Evolutionary conservation across 2,888 invertebrate species (phyloP).

Genomic region (Drosophila birchii): DNA sequence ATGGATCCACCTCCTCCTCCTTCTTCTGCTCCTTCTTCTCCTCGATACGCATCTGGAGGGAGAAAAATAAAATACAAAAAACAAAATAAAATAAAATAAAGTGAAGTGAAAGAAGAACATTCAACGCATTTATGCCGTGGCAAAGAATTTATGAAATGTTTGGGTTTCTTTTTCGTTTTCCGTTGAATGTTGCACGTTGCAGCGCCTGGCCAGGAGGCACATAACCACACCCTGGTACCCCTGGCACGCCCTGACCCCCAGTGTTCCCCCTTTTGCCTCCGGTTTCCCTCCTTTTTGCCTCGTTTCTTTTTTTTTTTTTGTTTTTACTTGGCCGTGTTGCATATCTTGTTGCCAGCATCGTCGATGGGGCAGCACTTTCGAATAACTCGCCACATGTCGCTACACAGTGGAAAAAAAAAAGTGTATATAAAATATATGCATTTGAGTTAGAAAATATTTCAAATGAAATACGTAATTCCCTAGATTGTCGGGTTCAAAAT

Average conservation of each 20-base stretch:
- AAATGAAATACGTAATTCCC: too few species aligned
- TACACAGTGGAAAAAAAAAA: not conserved
- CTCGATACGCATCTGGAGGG: slow-evolving; percentile 52
- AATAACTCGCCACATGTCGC: slow-evolving; percentile 49
- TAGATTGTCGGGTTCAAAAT: not conserved
- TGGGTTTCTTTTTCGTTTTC: slow-evolving; percentile 44
- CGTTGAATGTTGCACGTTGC: slow-evolving; percentile 43
- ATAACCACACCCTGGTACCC: slow-evolving; percentile 64
- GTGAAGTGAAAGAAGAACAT: slow-evolving; percentile 22
- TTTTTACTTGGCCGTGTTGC: slow-evolving; percentile 32
- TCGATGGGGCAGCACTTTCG: slow-evolving; percentile 47
- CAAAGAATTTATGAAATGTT: slow-evolving; percentile 72
- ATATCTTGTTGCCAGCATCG: slow-evolving; percentile 48
- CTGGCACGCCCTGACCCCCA: slow-evolving; percentile 1
- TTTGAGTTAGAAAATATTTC: too few species aligned
- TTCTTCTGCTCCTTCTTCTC: not conserved
- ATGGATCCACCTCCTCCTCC: not conserved
- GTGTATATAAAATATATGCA: not conserved
- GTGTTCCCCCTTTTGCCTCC: not conserved
- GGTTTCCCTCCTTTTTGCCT: not conserved
- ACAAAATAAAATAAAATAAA: not conserved
- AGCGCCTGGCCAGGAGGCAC: slow-evolving; percentile 38
- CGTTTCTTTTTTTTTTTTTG: not conserved
- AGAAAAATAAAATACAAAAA: not conserved
- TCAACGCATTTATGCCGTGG: slow-evolving; percentile 44